Evolutionary conservation across 1,140 invertebrate species (phyloP).

Genomic region (Drosophila kurseongensis): DNA sequence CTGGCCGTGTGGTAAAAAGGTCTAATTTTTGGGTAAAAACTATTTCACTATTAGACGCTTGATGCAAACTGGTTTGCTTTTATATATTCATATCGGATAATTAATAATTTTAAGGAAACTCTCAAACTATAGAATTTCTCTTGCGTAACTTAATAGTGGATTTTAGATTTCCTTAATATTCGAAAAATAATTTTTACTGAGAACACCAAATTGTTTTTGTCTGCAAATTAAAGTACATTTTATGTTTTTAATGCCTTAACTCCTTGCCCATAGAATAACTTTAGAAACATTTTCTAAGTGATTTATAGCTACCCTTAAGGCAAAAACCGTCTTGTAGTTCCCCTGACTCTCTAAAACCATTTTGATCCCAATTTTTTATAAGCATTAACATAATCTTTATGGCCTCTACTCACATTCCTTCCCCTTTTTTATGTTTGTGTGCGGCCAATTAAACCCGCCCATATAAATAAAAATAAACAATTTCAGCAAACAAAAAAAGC

Average conservation of each 20-base stretch:
- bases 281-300: slow-evolving; percentile 16
- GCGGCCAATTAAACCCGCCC: slow-evolving; percentile 70
- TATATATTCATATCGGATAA: no score
- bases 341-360: slow-evolving; percentile 20
- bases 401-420: slow-evolving; percentile 14
- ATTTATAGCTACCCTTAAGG: slow-evolving; percentile 16
- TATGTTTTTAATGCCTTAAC: not conserved
- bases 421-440: slow-evolving; percentile 39
- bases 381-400: slow-evolving; percentile 60
- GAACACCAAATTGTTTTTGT: no score
- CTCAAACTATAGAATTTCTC: no score
- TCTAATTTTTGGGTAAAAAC: no score
- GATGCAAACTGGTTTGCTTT: no score
- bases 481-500: slow-evolving; percentile 52
- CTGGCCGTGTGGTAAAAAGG: no score
- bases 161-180: no score
- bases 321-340: slow-evolving; percentile 26
- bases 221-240: no score
- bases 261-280: not conserved
- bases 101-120: no score
- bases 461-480: slow-evolving; percentile 79
- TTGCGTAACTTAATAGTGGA: no score
- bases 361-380: slow-evolving; percentile 30
- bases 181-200: no score
- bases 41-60: no score